Evolutionary conservation across 64 coral and sea anemone genomes (phyloP), one percentile per base, ranked within the genome.

Genomic region (Stichodactyla mertensii): DNA sequence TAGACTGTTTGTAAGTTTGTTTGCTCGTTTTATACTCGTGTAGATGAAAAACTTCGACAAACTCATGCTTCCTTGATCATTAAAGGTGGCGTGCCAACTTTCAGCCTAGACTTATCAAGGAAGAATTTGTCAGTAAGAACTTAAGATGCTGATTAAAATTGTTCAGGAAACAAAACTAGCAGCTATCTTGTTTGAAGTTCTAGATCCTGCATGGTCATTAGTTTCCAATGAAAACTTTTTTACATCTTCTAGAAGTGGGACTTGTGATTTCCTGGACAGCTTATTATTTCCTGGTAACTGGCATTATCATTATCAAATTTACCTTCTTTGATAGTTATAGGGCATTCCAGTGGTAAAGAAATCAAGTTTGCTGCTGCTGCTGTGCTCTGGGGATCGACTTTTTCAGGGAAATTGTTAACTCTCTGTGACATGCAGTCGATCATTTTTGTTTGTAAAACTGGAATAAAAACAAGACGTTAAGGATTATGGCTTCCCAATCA

Each of bases 361-460:
- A 81, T 81, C 6, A 53, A 18, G 53, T 81, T 81, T 8, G 78
- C 78, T 53, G 36, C 31, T 28, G 51, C 52, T 53, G 51, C 78
- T 53, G 19, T 54, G 22, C 51, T 53, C 53, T 22, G 36, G 4
- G 78, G 51, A 81, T 81, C 11, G 5, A 81, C 53, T 18, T 52
- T 10, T 52, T 51, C 77, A 10, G 78, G 78, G n/a, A 81, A 81
- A 4, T 18, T 54, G 10, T 52, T 53, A 2, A 9, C 31, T 51
- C 78, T 81, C 8, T 52, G 36, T 7, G n/a, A 28, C 10, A 81
- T 16, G 78, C 78, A 81, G 14, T 81, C 78, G 19, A 81, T 20
- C 78, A 55, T 81, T 20, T 81, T 81, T 10, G 53, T 55, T 52
- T 81, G 78, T 20, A 81, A 16, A 81, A 28, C 78, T 81, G 69